Base-by-base conservation (phyloP, 2,113 vertebrate species). In the Gymnarchus niloticus region DNA sequence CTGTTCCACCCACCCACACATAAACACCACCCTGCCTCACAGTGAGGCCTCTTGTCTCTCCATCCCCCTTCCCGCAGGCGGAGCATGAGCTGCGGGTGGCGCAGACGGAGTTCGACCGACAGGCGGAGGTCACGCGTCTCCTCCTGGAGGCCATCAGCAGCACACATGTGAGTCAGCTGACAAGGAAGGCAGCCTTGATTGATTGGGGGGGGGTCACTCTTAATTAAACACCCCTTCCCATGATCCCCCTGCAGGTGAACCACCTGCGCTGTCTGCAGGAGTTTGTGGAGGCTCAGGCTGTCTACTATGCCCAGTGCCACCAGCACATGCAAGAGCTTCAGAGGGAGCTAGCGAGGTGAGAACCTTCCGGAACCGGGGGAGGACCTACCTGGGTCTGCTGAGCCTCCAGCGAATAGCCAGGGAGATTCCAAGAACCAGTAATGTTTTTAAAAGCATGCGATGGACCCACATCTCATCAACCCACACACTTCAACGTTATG, bases 71-170 rank as follows among this genome's bases (percentile, higher is more conserved):
- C 54, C 23, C 28, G 49, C 91, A 99, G 98, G 98, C 98, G 0
- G 97, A 99, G 88, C 96, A 96, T 0, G 97, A 99, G 91, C 93
- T 98, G 86, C 94, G 96, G 84, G 94, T 97, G 90, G 96, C 95
- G 0, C 97, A 99, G 94, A 97, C 96, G 0, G 96, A 99, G 91
- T 99, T 98, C 17, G 96, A 98, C 87, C 95, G 96, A 0, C 98
- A 99, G 92, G 94, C 97, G 0, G 97, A 98, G 90, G 95, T 97
- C 41, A 97, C 96, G 0, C 93, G 94, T 1, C 94, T 94, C 52
- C 89, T 96, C 87, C 92, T 98, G 87, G 97, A 96, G 90, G 96
- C 97, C 10, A 95, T 99, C 88, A 93, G 92, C 88, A 96, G 95
- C 93, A 97, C 96, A 1, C 97, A 99, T 0, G 98, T 99, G 94